Conservation (phyloP, 2,113 vertebrate species). For the Myocastor coypus region DNA sequence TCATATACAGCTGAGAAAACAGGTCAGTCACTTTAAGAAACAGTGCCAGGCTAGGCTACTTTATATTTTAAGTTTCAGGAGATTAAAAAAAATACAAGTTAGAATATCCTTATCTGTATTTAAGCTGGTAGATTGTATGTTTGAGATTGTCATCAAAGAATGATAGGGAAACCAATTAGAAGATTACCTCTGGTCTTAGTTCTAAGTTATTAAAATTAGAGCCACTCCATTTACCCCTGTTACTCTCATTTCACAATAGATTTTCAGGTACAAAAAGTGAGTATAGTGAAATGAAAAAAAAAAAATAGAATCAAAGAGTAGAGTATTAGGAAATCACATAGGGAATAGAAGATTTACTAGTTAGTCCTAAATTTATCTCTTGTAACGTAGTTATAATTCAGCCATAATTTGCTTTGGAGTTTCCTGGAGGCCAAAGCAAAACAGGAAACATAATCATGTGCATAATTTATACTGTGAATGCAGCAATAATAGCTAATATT, state of each 20-base stretch:
- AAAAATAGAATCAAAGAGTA: not conserved
- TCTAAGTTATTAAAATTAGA: slow-evolving; percentile 40
- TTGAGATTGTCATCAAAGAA: not conserved
- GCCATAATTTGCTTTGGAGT: slow-evolving; percentile 42
- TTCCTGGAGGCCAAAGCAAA: slow-evolving; percentile 62
- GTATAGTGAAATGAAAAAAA: not conserved
- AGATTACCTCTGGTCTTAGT: not conserved
- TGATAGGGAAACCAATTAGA: not conserved
- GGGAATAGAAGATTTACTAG: not conserved
- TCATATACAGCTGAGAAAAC: not conserved
- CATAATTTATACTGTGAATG: slow-evolving; percentile 36
- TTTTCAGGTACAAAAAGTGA: not conserved
- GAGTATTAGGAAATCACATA: not conserved
- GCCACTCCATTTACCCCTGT: not conserved
- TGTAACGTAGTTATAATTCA: slow-evolving; percentile 33
- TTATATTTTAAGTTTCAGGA: not conserved
- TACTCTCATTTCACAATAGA: not conserved
- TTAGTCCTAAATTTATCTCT: not conserved
- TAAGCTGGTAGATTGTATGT: slow-evolving; percentile 6
- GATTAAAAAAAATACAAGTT: not conserved
- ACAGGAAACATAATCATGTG: slow-evolving; percentile 15
- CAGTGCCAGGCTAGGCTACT: not conserved
- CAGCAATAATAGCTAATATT: slow-evolving; percentile 48
- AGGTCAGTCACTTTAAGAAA: not conserved
- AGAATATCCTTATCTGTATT: not conserved